These are phyloP conservation scores for Holacanthus passer DNA, from an alignment of 2,113 vertebrate genomes.

Conservation along the genomic window DNA sequence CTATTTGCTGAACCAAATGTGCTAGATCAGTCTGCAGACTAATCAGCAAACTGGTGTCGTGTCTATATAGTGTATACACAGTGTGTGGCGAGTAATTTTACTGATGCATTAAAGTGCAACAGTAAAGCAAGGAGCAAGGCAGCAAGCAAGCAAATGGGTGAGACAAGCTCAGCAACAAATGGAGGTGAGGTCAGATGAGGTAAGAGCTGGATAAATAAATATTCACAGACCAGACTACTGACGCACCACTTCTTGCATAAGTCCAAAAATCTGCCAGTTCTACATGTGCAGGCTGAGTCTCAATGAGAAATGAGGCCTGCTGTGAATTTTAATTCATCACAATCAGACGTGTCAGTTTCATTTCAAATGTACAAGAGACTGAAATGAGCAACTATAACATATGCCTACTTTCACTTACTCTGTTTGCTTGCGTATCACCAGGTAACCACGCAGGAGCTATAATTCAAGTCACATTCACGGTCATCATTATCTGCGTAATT, in stretches of 20 bases:
- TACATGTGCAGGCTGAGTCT: conserved; percentile 50
- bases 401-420: background rate
- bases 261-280: conserved; percentile 61
- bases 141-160: conserved; percentile 32
- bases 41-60: conserved; percentile 35
- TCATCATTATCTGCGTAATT: conserved; percentile 74
- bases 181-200: conserved; percentile 77
- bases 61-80: conserved; percentile 6
- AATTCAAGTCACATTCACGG: conserved; percentile 42
- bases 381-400: background rate
- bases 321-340: conserved; percentile 45
- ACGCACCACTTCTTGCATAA: conserved; percentile 71
- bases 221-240: conserved; percentile 73
- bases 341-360: conserved; percentile 40
- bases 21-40: conserved; percentile 25
- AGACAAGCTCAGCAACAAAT: conserved; percentile 71
- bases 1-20: conserved; percentile 38
- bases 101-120: conserved; percentile 45
- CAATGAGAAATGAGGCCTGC: conserved; percentile 39
- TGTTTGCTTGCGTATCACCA: conserved; percentile 46
- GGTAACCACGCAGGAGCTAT: conserved; percentile 44
- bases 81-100: conserved; percentile 27
- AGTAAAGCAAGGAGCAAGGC: conserved; percentile 13
- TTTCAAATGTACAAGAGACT: conserved; percentile 21
- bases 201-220: conserved; percentile 78